Evolutionary conservation across 2,113 vertebrate species (phyloP), one percentile per base, ranked within the genome.

Genomic region (Irena cyanogastra): DNA sequence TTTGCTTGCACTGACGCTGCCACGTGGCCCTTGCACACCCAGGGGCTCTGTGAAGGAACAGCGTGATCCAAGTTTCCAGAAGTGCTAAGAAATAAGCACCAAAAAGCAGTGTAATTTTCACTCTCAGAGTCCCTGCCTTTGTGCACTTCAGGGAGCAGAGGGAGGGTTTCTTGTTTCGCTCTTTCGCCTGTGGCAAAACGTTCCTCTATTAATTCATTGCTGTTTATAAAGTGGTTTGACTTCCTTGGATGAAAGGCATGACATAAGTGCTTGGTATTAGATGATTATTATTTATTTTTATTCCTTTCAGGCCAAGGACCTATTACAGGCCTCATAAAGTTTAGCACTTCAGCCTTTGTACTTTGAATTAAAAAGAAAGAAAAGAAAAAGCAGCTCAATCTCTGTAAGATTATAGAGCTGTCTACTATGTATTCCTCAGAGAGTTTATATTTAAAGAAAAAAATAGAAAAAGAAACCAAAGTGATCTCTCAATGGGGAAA

Each of bases 241-340:
- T 96, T 96, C 89, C 94, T 95, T 14, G 83, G 84, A 97, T 96
- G 87, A 96, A 96, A 96, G 78, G 39, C 71, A 77, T 90, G 87
- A 83, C 87, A 90, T 83, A 95, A 94, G 75, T 93, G 49, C 77
- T 94, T 95, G 70, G 44, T 83, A 94, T 81, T 93, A 85, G 23
- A 70, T 80, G 9, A 93, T 94, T 90, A 75, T 86, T 95, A 89
- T 91, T 92, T 94, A 77, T 95, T 95, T 94, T 95, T 95, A 93
- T 94, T 94, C 47, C 24, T 83, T 83, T 27, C 26, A 77, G 59
- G 39, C 53, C 69, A 82, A 88, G 37, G 28, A 49, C 33, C 14
- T 83, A 61, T 93, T 94, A 74, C 31, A 85, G 76, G 9, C 47
- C 64, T 96, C 89, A 79, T 95, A 83, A 90, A 94, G 53, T 90